Evolutionary conservation across 2,113 vertebrate species (phyloP), one percentile per base, ranked within the genome.

Genomic region (Tetrax tetrax): DNA sequence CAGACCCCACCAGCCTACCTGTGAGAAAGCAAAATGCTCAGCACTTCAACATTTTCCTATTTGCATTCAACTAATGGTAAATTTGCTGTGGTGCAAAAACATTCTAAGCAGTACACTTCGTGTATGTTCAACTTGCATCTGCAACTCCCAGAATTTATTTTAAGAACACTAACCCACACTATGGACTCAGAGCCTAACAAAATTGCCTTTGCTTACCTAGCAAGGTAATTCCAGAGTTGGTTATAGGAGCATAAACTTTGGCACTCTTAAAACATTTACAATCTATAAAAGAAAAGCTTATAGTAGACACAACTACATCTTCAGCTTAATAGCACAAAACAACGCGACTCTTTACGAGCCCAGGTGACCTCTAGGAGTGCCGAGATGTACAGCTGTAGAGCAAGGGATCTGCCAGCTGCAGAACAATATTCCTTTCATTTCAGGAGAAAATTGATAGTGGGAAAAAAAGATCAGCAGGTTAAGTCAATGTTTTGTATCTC

Each of bases 321-420:
- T 64, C 77, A 91, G 45, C 12, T 82, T 78, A 64, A 47, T 0
- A 69, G 47, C 83, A 94, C 64, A 56, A 48, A 87, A 12, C 31
- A 56, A 4, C 33, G 37, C 43, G 60, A 47, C 76, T 78, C 60
- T 79, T 81, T 27, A n/a, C 2, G 9, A 87, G 77, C 57, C 77
- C 91, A 91, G 84, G 86, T 80, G 94, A 87, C 90, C 89, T 87
- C 91, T 59, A 91, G 72, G 86, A 92, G 72, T 10, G 56, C 11
- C 0, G 5, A 66, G 75, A 45, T 35, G 75, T 37, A 86, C 5
- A 87, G 54, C 61, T 65, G 33, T 7, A 65, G 9, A 56, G 65
- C 47, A 75, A n/a, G 1, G 53, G 45, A 51, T 61, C 63, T 50
- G 74, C 48, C 63, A 51, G 64, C 29, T 79, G 24, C 66, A 79